These are phyloP conservation scores for Drosophila albomicans DNA, from an alignment of 1,140 invertebrate species.

Conservation along the genomic window DNA sequence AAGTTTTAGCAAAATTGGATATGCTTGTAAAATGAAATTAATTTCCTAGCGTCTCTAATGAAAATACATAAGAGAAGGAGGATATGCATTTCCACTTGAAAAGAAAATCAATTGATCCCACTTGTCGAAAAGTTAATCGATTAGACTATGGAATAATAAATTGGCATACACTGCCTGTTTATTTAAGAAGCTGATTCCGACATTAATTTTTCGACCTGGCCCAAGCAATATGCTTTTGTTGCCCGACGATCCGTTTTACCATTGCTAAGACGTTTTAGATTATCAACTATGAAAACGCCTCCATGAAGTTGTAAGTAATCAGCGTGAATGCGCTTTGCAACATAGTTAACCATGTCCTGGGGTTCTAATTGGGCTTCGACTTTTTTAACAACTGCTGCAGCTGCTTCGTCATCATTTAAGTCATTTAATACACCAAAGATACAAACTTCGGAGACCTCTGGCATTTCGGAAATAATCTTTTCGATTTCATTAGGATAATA, in stretches of 20 bases:
- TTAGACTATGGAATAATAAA: no score
- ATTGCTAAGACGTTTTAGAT: neutral
- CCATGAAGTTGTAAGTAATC: neutral
- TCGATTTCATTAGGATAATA: conserved; percentile 5
- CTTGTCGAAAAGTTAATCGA: no score
- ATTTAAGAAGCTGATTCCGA: no score
- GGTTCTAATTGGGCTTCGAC: neutral
- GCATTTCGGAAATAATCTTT: neutral
- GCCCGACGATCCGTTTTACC: neutral
- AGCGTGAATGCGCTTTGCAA: neutral
- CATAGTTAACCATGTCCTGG: neutral
- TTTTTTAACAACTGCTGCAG: conserved; percentile 7
- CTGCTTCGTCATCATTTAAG: neutral
- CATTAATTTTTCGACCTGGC: no score
- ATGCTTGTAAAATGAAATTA: no score
- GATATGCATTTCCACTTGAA: no score
- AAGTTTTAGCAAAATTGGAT: no score
- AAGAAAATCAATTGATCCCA: no score
- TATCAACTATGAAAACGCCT: conserved; percentile 6
- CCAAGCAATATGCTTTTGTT: neutral
- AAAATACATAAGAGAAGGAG: no score
- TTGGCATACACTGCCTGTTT: no score
- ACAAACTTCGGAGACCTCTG: conserved; percentile 11
- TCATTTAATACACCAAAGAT: neutral
- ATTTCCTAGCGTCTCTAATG: no score